Conservation (phyloP, 1,140 invertebrate genomes). For the Ectropis grisescens region DNA sequence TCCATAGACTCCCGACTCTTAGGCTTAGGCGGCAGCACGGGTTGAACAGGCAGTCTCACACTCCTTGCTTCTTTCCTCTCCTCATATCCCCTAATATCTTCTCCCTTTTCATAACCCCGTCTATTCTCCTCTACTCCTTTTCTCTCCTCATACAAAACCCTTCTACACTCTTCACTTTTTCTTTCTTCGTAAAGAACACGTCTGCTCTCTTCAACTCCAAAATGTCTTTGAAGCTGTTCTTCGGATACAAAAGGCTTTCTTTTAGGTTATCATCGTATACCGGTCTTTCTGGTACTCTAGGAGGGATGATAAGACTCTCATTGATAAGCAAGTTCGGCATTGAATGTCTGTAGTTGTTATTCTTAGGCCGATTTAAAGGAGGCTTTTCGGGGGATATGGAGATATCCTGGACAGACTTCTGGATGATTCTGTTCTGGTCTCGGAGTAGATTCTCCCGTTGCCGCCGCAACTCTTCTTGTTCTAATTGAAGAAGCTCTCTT, state of each 20-base stretch:
- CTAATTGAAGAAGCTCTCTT: constrained; percentile 79
- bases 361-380: constrained; percentile 17
- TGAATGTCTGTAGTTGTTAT: constrained; percentile 74
- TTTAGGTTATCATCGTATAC: constrained; percentile 39
- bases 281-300: constrained; percentile 23
- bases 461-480: constrained; percentile 82
- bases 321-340: constrained; percentile 75
- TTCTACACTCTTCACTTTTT: constrained; percentile 51
- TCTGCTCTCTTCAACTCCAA: constrained; percentile 55
- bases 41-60: constrained; percentile 29
- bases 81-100: too few relatives aligned
- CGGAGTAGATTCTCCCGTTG: constrained; percentile 78
- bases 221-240: constrained; percentile 56
- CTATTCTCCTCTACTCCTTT: constrained; percentile 14
- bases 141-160: constrained; percentile 43
- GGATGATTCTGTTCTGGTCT: constrained; percentile 73
- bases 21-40: constrained; percentile 47
- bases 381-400: constrained; percentile 40
- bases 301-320: constrained; percentile 25
- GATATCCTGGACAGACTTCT: constrained; percentile 76
- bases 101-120: too few relatives aligned
- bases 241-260: constrained; percentile 57
- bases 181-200: constrained; percentile 46
- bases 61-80: too few relatives aligned
- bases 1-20: constrained; percentile 50